Conservation (phyloP, 2,888 invertebrate genomes). For the Philonicus albiceps region DNA sequence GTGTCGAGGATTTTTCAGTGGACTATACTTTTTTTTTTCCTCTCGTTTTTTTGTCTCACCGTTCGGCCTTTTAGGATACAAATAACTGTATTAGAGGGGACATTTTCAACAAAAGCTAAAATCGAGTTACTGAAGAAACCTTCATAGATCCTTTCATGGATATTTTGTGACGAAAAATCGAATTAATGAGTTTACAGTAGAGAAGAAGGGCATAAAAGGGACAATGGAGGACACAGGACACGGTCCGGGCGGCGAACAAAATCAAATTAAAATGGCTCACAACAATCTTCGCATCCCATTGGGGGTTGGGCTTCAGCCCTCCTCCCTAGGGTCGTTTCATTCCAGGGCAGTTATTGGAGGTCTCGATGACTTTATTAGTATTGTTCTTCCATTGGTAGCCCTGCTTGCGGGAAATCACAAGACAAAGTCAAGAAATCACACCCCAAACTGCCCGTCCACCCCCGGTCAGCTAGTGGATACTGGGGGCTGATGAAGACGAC, state of each 20-base stretch:
- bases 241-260: neutral
- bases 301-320: neutral
- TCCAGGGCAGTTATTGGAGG: neutral
- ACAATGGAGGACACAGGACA: neutral
- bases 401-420: constrained; percentile 32
- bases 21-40: neutral
- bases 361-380: constrained; percentile 28
- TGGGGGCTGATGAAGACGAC: neutral
- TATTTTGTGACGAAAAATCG: constrained; percentile 28
- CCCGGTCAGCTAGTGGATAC: neutral
- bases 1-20: neutral
- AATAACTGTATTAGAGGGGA: constrained; percentile 24
- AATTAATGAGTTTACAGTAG: constrained; percentile 30
- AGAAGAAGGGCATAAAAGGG: constrained; percentile 12
- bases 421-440: constrained; percentile 17
- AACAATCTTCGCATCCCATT: neutral
- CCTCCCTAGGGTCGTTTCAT: neutral
- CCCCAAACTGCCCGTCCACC: neutral
- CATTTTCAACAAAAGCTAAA: constrained; percentile 29
- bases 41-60: neutral
- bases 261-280: constrained; percentile 36
- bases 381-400: neutral
- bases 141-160: constrained; percentile 27
- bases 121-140: constrained; percentile 10
- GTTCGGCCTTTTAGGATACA: neutral